Base-by-base conservation (phyloP, 2,888 invertebrate genomes). In the Drosophila mimica region DNA sequence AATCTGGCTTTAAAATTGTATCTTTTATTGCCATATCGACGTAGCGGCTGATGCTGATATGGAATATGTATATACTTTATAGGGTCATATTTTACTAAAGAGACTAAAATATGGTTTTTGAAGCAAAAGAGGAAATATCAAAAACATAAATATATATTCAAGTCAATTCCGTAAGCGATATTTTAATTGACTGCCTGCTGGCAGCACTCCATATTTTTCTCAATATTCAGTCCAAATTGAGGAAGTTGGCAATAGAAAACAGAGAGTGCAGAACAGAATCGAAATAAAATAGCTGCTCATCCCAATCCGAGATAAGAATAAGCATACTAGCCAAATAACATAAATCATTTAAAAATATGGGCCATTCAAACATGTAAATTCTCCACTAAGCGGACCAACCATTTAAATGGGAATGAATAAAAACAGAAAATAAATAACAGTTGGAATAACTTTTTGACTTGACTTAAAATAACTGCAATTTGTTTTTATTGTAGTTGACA, bases 381-480 rank as follows among this genome's bases (percentile, higher is more conserved):
- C 20, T 4, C 25, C 4, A 25, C 25, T 8, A 46, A 46, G 25
- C 25, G 46, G 20, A 7, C 15, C 4, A 15, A 46, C 15, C 7
- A 46, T 15, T 13, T 46, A 46, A 13, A 46, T 46, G 15, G 25
- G 8, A 46, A 15, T 46, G 15, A 25, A 46, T 46, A 46, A 46
- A 25, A 49, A 9, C 17, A 17, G 28, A 20, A 13, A 11, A 28
- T 11, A 15, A 13, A 38, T 11, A 9, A 34, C 13, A 30, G 30
- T 7, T 46, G 53, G n/a, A 30, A 17, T 4, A 52, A 60, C 13
- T 33, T 54, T 43, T 51, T 25, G 11, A n/a, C 2, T n/a, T n/a
- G n/a, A n/a, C 30, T 48, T 30, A n/a, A 59, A 70, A 70, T 54
- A 51, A n/a, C 60, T 38, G 61, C 61, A 54, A 70, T 74, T 70